Conservation (phyloP, 2,797 vertebrate genomes). For the Potorous gilbertii region DNA sequence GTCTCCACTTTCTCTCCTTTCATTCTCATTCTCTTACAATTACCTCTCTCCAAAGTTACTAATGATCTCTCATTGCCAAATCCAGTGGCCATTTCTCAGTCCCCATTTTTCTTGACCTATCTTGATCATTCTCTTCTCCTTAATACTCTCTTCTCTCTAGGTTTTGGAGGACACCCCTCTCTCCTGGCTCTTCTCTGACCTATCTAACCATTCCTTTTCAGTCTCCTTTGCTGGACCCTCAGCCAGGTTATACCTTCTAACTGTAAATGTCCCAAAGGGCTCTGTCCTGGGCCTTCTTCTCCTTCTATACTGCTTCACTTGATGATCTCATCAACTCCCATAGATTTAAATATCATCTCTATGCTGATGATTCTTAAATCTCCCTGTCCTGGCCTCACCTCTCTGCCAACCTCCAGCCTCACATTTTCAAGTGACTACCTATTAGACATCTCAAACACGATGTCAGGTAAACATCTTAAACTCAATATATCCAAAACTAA, state of each 20-base stretch:
- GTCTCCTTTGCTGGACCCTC: background rate
- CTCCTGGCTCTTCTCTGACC: background rate
- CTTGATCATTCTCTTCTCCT: background rate
- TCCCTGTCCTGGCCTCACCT: background rate
- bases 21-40: background rate
- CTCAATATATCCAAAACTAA: background rate
- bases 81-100: background rate
- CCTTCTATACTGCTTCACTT: background rate
- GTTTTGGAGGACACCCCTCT: background rate
- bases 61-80: background rate
- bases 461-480: background rate
- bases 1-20: background rate
- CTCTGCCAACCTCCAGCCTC: background rate
- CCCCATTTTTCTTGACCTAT: background rate
- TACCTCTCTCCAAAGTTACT: background rate
- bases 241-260: background rate
- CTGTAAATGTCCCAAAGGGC: background rate
- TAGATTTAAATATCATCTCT: background rate
- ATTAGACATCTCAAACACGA: background rate
- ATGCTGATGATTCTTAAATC: background rate
- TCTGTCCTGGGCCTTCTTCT: background rate
- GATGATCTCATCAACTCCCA: background rate
- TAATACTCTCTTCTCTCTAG: background rate
- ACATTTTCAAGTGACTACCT: background rate
- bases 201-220: background rate